Evolutionary conservation across 2,888 invertebrate species (phyloP).

Genomic region (Gasteruption jaculator): DNA sequence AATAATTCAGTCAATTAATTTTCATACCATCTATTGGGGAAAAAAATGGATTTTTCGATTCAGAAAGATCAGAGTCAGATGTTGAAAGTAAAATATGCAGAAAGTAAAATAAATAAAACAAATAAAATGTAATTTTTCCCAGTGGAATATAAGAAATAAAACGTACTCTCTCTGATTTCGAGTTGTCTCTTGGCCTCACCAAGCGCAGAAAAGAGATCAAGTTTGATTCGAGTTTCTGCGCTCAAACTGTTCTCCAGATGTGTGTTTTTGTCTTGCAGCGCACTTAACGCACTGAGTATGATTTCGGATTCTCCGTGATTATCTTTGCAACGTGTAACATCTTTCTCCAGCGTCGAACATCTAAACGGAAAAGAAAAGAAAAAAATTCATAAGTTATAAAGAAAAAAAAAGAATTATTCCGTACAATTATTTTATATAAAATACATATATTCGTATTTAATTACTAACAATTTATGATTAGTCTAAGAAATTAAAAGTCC

Average conservation of each 20-base stretch:
- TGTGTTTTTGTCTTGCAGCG: slow-evolving; percentile 85
- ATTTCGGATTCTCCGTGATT: slow-evolving; percentile 68
- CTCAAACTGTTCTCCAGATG: slow-evolving; percentile 92
- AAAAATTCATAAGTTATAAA: slow-evolving; percentile 4
- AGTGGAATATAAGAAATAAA: slow-evolving; percentile 8
- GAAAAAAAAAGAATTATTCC: slow-evolving; percentile 2
- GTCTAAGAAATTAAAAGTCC: too few species aligned
- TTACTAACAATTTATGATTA: too few species aligned
- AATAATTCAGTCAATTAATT: too few species aligned
- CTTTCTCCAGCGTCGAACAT: slow-evolving; percentile 41
- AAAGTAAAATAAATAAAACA: slow-evolving; percentile 1
- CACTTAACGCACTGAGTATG: slow-evolving; percentile 72
- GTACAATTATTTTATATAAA: slow-evolving; percentile 6
- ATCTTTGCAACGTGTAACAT: slow-evolving; percentile 56
- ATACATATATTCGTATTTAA: too few species aligned
- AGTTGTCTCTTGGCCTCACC: slow-evolving; percentile 91
- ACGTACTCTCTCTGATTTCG: slow-evolving; percentile 79
- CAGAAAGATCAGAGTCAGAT: too few species aligned
- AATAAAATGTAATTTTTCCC: too few species aligned
- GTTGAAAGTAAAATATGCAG: slow-evolving; percentile 5
- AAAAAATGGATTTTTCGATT: too few species aligned
- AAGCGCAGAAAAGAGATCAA: slow-evolving; percentile 95
- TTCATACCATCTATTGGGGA: too few species aligned
- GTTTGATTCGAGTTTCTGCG: slow-evolving; percentile 95
- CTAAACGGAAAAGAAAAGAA: slow-evolving; percentile 23